These are phyloP conservation scores for Agrypnia vestita DNA, from an alignment of 1,140 invertebrate genomes.

Conservation along the genomic window DNA sequence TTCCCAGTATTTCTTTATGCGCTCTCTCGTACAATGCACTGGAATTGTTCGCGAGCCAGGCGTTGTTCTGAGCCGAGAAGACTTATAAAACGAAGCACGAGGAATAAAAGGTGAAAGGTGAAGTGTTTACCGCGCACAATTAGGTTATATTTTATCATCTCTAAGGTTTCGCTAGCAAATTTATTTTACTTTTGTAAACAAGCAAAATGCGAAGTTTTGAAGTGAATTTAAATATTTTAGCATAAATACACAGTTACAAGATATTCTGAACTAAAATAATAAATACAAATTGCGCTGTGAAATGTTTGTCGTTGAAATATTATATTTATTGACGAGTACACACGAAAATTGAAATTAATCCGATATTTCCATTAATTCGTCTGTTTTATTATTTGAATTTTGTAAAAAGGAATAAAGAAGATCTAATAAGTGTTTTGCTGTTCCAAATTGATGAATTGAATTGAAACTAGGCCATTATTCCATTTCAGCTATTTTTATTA, in stretches of 20 bases:
- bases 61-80: constrained; percentile 34
- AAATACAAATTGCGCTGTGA: too few relatives aligned
- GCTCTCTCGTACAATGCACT: constrained; percentile 44
- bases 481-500: constrained; percentile 7
- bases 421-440: too few relatives aligned
- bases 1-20: constrained; percentile 5
- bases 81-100: constrained; percentile 58
- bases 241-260: too few relatives aligned
- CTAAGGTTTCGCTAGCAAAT: constrained; percentile 35
- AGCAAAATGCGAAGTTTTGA: constrained; percentile 9
- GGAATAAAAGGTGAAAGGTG: constrained; percentile 45
- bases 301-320: too few relatives aligned
- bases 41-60: constrained; percentile 46
- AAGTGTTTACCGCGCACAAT: constrained; percentile 12
- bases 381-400: too few relatives aligned
- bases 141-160: constrained; percentile 26
- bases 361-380: too few relatives aligned
- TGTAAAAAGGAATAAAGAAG: too few relatives aligned
- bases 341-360: too few relatives aligned
- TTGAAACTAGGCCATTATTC: background rate
- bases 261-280: too few relatives aligned
- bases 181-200: constrained; percentile 13
- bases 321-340: too few relatives aligned
- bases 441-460: too few relatives aligned
- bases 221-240: constrained; percentile 3